Base-by-base conservation (phyloP, 2,113 vertebrate species). In the Dromaius novaehollandiae region DNA sequence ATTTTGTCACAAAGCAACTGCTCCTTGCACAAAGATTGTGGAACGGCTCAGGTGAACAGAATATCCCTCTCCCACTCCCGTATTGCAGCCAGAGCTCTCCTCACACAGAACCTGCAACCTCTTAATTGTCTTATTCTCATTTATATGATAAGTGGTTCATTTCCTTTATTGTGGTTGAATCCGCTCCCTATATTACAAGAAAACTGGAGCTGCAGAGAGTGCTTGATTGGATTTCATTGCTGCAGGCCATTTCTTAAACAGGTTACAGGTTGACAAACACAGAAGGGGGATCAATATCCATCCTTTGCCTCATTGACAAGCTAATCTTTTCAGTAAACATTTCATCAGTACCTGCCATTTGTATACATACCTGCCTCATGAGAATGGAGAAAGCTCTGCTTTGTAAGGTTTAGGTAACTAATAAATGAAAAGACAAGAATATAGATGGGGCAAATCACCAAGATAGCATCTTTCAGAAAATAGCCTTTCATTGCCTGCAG, bases 311-410 rank as follows among this genome's bases (percentile, higher is more conserved):
- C 96, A 97, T 96, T 97, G 97, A 97, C 96, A 97, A 97, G 97
- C 96, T 97, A 98, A 98, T 98, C 97, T 98, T 97, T 98, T 95
- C 95, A 97, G 97, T 97, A 98, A 98, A 98, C 97, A 98, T 98
- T 98, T 98, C 97, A 98, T 97, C 97, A 98, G 97, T 97, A 96
- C 92, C 96, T 98, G 97, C 96, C 97, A 97, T 98, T 97, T 97
- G 96, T 97, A 97, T 76, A 97, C 96, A 97, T 85, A 97, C 92
- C 92, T 96, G 95, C 94, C 96, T 95, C 96, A 71, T 42, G 83
- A 95, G 96, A 90, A 93, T 53, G 50, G 84, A 82, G 88, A 90
- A 97, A 93, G 93, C 93, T 93, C 91, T 90, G 90, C 74, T 97
- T 97, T 96, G 95, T 96, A 97, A 96, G 96, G 96, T 97, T 97